phyloP scores from a whole-genome alignment of 2,797 vertebrate species.

The Crocodylus rhombifer region DNA sequence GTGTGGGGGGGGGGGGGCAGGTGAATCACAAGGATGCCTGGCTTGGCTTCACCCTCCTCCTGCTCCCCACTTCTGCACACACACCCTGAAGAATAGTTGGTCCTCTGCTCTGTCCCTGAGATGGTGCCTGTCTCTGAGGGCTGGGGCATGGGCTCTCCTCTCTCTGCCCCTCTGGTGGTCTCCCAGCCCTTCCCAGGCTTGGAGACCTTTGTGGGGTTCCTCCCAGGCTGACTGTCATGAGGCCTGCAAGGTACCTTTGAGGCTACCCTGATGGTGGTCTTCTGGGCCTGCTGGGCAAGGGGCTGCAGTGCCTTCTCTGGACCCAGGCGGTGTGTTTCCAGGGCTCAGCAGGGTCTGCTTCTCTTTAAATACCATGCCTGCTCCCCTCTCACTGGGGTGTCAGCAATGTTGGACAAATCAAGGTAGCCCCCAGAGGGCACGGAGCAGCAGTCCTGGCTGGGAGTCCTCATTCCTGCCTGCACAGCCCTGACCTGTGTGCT shows the following conservation, averaged over 20 bases:
- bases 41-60: too few species aligned
- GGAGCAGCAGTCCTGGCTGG: background rate
- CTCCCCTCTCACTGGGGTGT: background rate
- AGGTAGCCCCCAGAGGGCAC: background rate
- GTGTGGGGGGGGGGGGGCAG: rapidly evolving
- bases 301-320: background rate
- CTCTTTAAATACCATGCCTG: background rate
- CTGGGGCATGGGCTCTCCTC: background rate
- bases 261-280: background rate
- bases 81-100: too few species aligned
- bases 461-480: background rate
- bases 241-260: too few species aligned
- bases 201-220: too few species aligned
- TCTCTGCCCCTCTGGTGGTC: background rate
- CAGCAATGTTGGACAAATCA: background rate
- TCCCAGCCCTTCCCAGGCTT: too few species aligned
- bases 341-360: too few species aligned
- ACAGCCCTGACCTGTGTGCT: background rate
- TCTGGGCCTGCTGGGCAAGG: background rate
- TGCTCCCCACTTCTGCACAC: too few species aligned
- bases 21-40: too few species aligned
- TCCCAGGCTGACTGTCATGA: too few species aligned
- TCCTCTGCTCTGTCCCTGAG: too few species aligned
- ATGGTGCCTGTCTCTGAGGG: too few species aligned
- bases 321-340: background rate